Conservation (phyloP, 1,140 invertebrate species). For the Bacillus rossius region DNA sequence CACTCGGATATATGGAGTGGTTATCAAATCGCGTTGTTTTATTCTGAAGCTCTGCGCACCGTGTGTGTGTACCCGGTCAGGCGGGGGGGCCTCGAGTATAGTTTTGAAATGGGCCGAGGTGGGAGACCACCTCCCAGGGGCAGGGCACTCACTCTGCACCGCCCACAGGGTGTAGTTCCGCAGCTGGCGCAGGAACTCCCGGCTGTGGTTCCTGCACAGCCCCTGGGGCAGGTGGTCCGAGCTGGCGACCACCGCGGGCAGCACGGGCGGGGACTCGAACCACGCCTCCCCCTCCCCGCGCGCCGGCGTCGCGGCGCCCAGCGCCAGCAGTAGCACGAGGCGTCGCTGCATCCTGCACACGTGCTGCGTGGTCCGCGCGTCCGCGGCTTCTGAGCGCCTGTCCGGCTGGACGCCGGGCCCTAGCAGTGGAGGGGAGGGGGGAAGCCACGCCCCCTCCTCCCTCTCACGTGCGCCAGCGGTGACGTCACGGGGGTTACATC, state of each 20-base stretch:
- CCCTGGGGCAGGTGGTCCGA: conserved; percentile 24
- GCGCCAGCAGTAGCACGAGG: background rate
- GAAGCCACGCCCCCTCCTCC: no score
- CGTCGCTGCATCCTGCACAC: background rate
- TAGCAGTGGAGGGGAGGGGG: background rate
- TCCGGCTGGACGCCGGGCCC: background rate
- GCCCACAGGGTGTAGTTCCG: conserved; percentile 34
- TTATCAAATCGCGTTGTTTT: no score
- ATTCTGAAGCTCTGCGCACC: no score
- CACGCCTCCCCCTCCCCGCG: background rate
- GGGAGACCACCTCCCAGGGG: background rate
- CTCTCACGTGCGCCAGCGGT: no score
- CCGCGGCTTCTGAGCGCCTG: background rate
- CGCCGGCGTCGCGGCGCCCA: no score
- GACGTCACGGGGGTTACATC: no score
- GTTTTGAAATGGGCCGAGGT: no score
- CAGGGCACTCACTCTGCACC: conserved; percentile 29
- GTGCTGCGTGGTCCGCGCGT: background rate
- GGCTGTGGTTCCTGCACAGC: conserved; percentile 27
- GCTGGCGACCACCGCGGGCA: conserved; percentile 6
- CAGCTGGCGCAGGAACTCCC: conserved; percentile 25
- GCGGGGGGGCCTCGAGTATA: no score
- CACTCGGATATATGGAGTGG: no score
- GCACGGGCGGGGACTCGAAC: background rate
- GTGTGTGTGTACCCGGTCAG: no score